These are phyloP conservation scores for Drosophila sulfurigaster DNA, from an alignment of 1,140 invertebrate genomes.

Conservation along the genomic window DNA sequence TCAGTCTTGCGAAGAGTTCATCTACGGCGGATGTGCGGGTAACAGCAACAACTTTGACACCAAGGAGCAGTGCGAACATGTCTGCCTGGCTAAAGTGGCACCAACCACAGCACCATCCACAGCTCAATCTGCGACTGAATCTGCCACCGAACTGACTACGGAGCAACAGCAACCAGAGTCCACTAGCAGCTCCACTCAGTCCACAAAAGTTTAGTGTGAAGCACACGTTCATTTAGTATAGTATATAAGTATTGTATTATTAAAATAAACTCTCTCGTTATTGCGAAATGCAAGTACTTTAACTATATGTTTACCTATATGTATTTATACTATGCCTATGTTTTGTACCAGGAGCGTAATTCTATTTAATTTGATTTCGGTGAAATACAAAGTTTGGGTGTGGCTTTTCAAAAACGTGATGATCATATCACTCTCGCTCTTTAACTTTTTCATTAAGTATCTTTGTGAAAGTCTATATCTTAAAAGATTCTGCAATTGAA, in stretches of 20 bases:
- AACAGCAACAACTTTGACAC: conserved; percentile 95
- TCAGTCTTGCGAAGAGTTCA: conserved; percentile 90
- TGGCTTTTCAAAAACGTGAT: no score
- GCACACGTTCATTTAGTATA: conserved; percentile 28
- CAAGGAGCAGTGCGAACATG: conserved; percentile 90
- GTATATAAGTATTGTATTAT: conserved; percentile 37
- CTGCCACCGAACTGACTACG: conserved; percentile 22
- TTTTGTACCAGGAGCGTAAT: neutral
- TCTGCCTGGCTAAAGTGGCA: conserved; percentile 86
- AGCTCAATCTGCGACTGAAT: conserved; percentile 1
- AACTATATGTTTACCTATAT: neutral
- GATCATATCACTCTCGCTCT: no score
- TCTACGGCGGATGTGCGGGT: conserved; percentile 94
- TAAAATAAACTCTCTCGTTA: conserved; percentile 4
- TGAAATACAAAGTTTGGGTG: no score
- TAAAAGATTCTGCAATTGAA: no score
- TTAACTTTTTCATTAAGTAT: no score
- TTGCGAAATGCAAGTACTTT: neutral
- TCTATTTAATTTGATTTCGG: no score
- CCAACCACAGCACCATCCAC: neutral
- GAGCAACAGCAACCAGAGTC: conserved; percentile 11
- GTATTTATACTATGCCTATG: neutral
- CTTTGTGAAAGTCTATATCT: no score
- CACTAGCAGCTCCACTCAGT: neutral
- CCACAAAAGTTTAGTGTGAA: conserved; percentile 15